Base-by-base conservation (phyloP, 2,113 vertebrate species). In the Salminus brasiliensis region DNA sequence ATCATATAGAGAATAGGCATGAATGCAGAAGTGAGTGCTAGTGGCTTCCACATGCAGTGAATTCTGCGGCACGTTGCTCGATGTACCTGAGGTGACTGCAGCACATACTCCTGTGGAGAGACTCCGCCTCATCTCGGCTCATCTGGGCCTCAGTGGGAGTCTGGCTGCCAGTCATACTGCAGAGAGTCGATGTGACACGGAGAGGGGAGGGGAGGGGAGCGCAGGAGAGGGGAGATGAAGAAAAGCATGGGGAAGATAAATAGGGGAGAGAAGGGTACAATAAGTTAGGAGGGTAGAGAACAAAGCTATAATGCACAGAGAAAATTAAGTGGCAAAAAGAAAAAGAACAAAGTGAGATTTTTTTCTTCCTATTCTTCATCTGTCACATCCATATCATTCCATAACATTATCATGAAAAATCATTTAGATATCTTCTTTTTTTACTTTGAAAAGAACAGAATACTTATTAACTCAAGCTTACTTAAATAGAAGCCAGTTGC, bases 101-200 rank as follows among this genome's bases (percentile, higher is more conserved):
- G 81, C 75, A 68, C 65, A 62, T 62, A 49, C 70, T 76, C 75
- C 70, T 68, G 30, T 62, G 25, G 75, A 74, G 69, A 79, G 16
- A 66, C 78, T 43, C 60, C 72, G 30, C 34, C 68, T 57, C 47
- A 72, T 59, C 30, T 78, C 80, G 39, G 57, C 67, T 82, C 69
- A 67, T 53, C 80, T 72, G 52, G 69, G 69, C 69, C 73, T 75
- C 75, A 16, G 62, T 39, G 11, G 74, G 60, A 85, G 77, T 71
- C 72, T 52, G 70, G 62, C 72, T 55, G 80, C 25, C 36, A 72
- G 68, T 73, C 79, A 85, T 84, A 85, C 82, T 85, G 72, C 80
- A 86, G 70, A 68, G 41, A 45, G 16, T 52, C 41, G 65, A 68
- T 76, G 34, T 57, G 43, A 75, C 57, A 36, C 68, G 41, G 15